Conservation (phyloP, 2,888 invertebrate genomes). For the Pseudococcus longispinus region DNA sequence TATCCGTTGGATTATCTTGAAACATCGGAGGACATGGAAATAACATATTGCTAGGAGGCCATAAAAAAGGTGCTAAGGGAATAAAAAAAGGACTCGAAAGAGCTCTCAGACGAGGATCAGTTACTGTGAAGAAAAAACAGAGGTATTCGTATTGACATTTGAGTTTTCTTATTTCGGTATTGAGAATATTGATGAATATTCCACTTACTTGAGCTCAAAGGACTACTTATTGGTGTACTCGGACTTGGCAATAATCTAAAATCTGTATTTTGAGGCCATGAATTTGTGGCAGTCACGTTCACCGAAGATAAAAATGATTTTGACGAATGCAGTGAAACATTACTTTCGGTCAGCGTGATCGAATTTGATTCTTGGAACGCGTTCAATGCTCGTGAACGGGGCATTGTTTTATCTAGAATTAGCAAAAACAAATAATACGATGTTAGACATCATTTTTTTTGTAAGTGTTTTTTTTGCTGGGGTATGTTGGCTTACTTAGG, state of each 20-base stretch:
- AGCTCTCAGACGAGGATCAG: slow-evolving; percentile 43
- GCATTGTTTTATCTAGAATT: slow-evolving; percentile 38
- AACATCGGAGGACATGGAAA: slow-evolving; percentile 34
- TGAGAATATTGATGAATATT: neutral
- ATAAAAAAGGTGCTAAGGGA: slow-evolving; percentile 49
- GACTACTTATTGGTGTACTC: neutral
- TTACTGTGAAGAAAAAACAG: neutral
- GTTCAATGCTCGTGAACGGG: slow-evolving; percentile 46
- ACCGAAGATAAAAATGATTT: neutral
- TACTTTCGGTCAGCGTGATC: neutral
- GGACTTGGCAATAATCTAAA: slow-evolving; percentile 1
- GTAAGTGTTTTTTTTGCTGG: too few species aligned
- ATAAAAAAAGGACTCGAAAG: slow-evolving; percentile 46
- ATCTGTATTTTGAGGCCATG: neutral
- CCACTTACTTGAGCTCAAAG: neutral
- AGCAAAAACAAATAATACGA: neutral
- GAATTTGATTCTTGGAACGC: slow-evolving; percentile 42
- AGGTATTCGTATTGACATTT: neutral
- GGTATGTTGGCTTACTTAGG: too few species aligned
- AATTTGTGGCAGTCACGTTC: neutral
- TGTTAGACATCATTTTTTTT: too few species aligned
- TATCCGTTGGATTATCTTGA: neutral
- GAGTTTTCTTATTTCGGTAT: neutral
- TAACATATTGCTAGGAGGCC: slow-evolving; percentile 44
- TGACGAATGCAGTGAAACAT: neutral